Evolutionary conservation across 2,113 vertebrate species (phyloP).

Genomic region (Sinocyclocheilus maitianheensis): DNA sequence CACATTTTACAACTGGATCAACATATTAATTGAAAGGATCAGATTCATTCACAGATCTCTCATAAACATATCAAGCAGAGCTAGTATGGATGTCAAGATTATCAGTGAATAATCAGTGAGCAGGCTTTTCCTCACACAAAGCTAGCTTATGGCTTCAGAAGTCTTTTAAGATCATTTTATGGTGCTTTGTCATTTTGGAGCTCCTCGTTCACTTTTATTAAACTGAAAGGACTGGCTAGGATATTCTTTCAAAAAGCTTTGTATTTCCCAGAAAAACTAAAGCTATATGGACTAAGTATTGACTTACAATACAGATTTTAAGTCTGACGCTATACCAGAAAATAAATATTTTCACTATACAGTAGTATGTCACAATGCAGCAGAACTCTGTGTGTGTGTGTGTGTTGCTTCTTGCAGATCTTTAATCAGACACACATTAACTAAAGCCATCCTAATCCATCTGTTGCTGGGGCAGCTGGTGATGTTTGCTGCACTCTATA

Average conservation of each 20-base stretch:
- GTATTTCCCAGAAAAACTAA: background rate
- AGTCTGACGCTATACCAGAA: background rate
- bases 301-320: background rate
- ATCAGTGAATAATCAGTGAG: background rate
- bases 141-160: background rate
- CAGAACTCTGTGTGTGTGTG: background rate
- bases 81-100: background rate
- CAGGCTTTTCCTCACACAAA: background rate
- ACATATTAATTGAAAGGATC: background rate
- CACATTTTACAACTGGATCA: background rate
- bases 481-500: constrained; percentile 12
- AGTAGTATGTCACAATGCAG: constrained; percentile 3
- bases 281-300: background rate
- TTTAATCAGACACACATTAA: constrained; percentile 52
- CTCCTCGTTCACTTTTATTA: background rate
- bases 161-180: background rate
- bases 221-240: background rate
- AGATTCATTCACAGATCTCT: background rate
- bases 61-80: too few species aligned
- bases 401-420: constrained; percentile 23
- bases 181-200: background rate
- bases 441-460: constrained; percentile 49
- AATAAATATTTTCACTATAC: background rate
- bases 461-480: constrained; percentile 66
- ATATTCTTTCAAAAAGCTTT: background rate